Base-by-base conservation (phyloP, 1,140 invertebrate genomes). In the Ladona fulva region DNA sequence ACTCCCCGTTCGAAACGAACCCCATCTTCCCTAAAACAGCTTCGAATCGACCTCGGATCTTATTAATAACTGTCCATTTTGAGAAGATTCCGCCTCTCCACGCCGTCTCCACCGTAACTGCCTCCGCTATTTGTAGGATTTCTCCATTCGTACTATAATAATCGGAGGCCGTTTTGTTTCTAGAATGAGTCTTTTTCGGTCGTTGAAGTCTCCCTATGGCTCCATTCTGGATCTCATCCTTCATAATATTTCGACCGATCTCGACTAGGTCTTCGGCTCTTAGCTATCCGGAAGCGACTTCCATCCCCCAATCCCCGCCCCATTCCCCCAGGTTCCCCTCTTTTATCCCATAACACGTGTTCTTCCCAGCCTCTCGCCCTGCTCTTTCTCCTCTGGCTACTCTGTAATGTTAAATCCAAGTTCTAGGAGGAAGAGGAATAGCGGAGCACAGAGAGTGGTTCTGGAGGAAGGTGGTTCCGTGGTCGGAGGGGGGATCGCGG, bases 31-130 rank as follows among this genome's bases (percentile, higher is more conserved):
- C 52, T 12, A 19, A 22, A 66, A 22, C n/a, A 66, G n/a, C 52
- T 66, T 66, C n/a, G 14, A 3, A 66, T 66, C 52, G 14, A 66
- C 52, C 52, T 66, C n/a, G 5, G 14, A 66, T 66, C 52, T 22
- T 66, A 66, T 66, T 66, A 66, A 66, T 22, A 19, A 66, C 52
- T 66, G 52, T 66, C 52, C 52, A 66, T 66, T 66, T 66, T 66
- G 52, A 66, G 52, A 66, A 22, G n/a, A 66, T 66, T 66, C 52
- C 52, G n/a, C n/a, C 29, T 37, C 8, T 8, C n/a, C n/a, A n/a
- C n/a, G n/a, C n/a, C n/a, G n/a, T n/a, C n/a, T n/a, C n/a, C n/a
- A n/a, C n/a, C n/a, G n/a, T n/a, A n/a, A n/a, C n/a, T n/a, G n/a
- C n/a, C n/a, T n/a, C 29, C 29, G 29, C 29, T 8, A 8, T 37